Base-by-base conservation (phyloP, 2,797 vertebrate species). In the Alosa sapidissima region DNA sequence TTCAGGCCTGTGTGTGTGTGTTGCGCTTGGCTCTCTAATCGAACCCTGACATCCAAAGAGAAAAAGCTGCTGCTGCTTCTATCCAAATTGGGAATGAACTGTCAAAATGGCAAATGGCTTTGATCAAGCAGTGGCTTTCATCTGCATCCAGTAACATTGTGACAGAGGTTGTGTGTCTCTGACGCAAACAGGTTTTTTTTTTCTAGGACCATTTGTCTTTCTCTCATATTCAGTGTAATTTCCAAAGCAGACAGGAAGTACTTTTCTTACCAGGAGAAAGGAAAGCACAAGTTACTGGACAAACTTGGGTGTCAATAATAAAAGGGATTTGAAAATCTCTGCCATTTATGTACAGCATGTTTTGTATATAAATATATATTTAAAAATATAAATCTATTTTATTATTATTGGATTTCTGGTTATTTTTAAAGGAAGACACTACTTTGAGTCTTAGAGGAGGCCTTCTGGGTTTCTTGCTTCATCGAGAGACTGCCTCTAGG, bases 341-440 rank as follows among this genome's bases (percentile, higher is more conserved):
- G 89, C 88, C 92, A 91, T 92, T 92, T 90, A 91, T 95, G 93
- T 94, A 94, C 94, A 95, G 94, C 95, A 94, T 95, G 94, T 95
- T 95, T 95, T 90, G 86, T 96, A 95, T 93, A 95, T 94, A 93
- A 93, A 94, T 94, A 93, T 94, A 94, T 94, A 94, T 94, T 93
- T 94, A 94, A 94, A 93, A 83, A 88, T 86, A 89, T 86, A 86
- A 94, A 95, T 95, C 91, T 96, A 96, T 96, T 96, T 96, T 96
- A 95, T 95, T 91, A 92, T 89, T 93, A 94, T 94, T 95, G 90
- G 90, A 93, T 92, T 94, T 91, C 90, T 91, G 91, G 89, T 92
- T 93, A 84, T 93, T 94, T 93, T 92, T 91, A 87, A 91, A 92
- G 90, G 75, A 92, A 90, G 91, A 94, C 94, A 94, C 94, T 95